A percentile compares a stretch with the other conserved stretches of the same genome.
Evolutionary conservation across 2,113 vertebrate genomes (phyloP).

Genomic region (Sander lucioperca): DNA sequence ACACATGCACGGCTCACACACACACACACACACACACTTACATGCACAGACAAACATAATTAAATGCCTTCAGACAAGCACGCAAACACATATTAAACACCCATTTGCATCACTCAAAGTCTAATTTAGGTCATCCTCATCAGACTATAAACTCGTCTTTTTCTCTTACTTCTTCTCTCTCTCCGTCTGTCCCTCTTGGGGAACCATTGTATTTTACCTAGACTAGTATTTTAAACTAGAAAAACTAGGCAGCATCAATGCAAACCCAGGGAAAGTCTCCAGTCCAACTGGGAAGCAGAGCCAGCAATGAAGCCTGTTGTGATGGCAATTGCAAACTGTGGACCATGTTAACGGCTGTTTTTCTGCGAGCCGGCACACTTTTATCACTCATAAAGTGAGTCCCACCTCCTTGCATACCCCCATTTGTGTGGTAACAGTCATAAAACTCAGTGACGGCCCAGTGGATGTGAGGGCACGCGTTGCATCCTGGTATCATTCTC

Average conservation of each 20-base stretch:
- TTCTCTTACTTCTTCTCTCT: background rate
- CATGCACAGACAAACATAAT: constrained; percentile 38
- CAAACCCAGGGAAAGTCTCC: constrained; percentile 13
- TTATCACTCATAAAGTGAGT: constrained; percentile 60
- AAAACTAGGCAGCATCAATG: background rate
- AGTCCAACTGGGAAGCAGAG: constrained; percentile 1
- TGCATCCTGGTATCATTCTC: constrained; percentile 35
- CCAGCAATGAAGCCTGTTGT: constrained; percentile 5
- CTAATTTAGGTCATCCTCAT: constrained; percentile 63
- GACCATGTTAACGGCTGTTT: constrained; percentile 35
- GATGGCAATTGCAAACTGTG: constrained; percentile 42
- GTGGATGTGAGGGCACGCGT: constrained; percentile 43
- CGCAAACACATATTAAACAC: constrained; percentile 53
- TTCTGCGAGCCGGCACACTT: background rate
- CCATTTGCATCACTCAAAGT: constrained; percentile 58
- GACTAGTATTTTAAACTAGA: background rate
- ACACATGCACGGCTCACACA: background rate
- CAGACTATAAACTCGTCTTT: constrained; percentile 19
- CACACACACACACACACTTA: constrained; percentile 35
- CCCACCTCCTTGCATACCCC: constrained; percentile 39
- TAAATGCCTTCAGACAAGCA: constrained; percentile 43
- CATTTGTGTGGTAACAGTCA: constrained; percentile 56
- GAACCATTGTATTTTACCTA: constrained; percentile 1
- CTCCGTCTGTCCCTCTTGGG: constrained; percentile 1
- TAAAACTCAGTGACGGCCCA: constrained; percentile 43